These are phyloP conservation scores for Pseudococcus jackbeardsleyi DNA, from an alignment of 2,888 invertebrate genomes.

Conservation along the genomic window DNA sequence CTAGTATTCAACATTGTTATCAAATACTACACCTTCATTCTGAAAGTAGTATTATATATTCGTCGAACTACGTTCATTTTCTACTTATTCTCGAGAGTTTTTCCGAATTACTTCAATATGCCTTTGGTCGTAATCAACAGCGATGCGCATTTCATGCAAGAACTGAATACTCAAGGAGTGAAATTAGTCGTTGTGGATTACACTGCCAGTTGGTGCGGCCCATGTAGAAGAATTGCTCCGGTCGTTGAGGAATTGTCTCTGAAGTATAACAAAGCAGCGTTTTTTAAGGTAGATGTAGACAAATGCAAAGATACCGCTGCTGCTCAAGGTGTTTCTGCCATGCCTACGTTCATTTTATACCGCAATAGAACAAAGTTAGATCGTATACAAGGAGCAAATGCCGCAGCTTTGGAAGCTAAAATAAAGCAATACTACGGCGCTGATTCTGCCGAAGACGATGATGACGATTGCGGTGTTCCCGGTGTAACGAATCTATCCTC, in stretches of 20 bases:
- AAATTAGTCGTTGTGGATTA: conserved; percentile 95
- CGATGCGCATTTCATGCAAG: too few species aligned
- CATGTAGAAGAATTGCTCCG: conserved; percentile 95
- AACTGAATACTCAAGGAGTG: conserved; percentile 83
- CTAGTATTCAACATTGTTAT: too few species aligned
- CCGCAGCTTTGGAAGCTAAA: conserved; percentile 85
- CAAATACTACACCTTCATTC: too few species aligned
- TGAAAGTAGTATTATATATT: too few species aligned
- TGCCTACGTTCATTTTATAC: conserved; percentile 99
- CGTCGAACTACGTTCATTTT: too few species aligned
- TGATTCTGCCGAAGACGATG: conserved; percentile 77
- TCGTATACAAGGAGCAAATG: conserved; percentile 89
- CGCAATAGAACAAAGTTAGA: conserved; percentile 89
- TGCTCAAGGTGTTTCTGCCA: conserved; percentile 90
- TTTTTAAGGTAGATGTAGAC: conserved; percentile 96
- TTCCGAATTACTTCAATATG: too few species aligned
- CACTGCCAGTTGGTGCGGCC: conserved; percentile 97
- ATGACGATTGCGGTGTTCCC: conserved; percentile 74
- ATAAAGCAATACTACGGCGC: conserved; percentile 85
- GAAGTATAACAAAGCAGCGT: conserved; percentile 90
- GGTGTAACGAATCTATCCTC: conserved; percentile 92
- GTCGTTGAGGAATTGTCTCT: conserved; percentile 88
- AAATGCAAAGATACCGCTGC: conserved; percentile 90
- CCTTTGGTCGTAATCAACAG: too few species aligned
- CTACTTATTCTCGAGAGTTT: too few species aligned